Evolutionary conservation across 1,140 invertebrate species (phyloP).

Genomic region (Luehdorfia chinensis): DNA sequence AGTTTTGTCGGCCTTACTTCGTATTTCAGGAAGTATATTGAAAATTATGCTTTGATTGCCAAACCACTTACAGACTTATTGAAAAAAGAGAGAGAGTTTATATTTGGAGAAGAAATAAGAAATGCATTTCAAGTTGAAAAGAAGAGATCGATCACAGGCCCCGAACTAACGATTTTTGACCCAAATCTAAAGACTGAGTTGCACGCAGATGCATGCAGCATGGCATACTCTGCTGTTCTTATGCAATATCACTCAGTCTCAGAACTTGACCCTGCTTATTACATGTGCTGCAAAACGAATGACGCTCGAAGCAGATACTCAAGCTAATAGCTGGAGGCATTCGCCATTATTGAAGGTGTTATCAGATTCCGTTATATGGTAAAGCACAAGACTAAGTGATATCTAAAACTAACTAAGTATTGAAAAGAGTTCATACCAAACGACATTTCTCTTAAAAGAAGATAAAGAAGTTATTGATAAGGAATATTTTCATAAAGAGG

Average conservation of each 20-base stretch:
- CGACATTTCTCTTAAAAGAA: no score
- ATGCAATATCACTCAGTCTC: no score
- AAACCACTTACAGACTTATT: constrained; percentile 39
- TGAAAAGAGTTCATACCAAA: no score
- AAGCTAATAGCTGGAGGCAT: no score
- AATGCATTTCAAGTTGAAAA: constrained; percentile 21
- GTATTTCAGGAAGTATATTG: constrained; percentile 53
- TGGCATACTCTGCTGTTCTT: no score
- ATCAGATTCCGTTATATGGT: no score
- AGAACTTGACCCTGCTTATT: no score
- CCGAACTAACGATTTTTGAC: constrained; percentile 3
- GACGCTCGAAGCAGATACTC: not conserved
- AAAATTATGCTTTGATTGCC: constrained; percentile 40
- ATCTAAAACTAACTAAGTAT: no score
- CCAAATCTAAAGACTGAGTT: not conserved
- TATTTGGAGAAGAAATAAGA: constrained; percentile 14
- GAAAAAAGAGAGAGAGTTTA: constrained; percentile 25
- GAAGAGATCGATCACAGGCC: not conserved
- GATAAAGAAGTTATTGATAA: no score
- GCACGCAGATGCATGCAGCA: constrained; percentile 1
- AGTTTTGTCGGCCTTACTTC: constrained; percentile 48
- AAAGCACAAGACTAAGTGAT: no score
- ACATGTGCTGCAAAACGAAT: not conserved
- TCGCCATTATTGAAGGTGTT: no score
- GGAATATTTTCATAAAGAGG: no score